Base-by-base conservation (phyloP, 2,888 invertebrate genomes). In the Spialia ferax region DNA sequence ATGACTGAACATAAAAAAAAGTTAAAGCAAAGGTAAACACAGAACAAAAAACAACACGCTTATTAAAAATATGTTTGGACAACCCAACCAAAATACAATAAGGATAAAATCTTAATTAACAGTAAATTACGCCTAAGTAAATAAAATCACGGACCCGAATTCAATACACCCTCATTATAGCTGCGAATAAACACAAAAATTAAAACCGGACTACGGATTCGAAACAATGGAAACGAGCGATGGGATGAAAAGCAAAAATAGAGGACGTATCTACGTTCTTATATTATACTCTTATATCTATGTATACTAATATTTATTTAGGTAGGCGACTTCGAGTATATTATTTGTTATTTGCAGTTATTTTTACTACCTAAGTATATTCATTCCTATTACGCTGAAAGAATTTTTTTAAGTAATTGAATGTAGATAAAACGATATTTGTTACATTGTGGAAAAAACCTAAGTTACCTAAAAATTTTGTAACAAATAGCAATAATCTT, bases 221-320 rank as follows among this genome's bases (percentile, higher is more conserved):
- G 29, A 60, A 63, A 60, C 66, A 66, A 68, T 56, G 63, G 57
- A 38, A 57, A 32, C 56, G 61, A 68, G 68, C 72, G 71, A 72
- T 75, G 60, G 29, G 42, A 54, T 66, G 35, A 29, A 45, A 42
- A 29, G 29, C 13, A 69, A 77, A 71, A 70, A 67, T 55, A 38
- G n/a, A 59, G 50, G 56, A 70, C 66, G 66, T 67, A 59, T 13
- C n/a, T n/a, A n/a, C n/a, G n/a, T n/a, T n/a, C n/a, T n/a, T n/a
- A n/a, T n/a, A n/a, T n/a, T n/a, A n/a, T n/a, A n/a, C n/a, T n/a
- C n/a, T n/a, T n/a, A n/a, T n/a, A n/a, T n/a, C n/a, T n/a, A n/a
- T n/a, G n/a, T n/a, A n/a, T n/a, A n/a, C n/a, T n/a, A n/a, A n/a
- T n/a, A n/a, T n/a, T n/a, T n/a, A n/a, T n/a, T n/a, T n/a, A n/a